Conservation (phyloP, 2,888 invertebrate species). For the Fragum sueziense region DNA sequence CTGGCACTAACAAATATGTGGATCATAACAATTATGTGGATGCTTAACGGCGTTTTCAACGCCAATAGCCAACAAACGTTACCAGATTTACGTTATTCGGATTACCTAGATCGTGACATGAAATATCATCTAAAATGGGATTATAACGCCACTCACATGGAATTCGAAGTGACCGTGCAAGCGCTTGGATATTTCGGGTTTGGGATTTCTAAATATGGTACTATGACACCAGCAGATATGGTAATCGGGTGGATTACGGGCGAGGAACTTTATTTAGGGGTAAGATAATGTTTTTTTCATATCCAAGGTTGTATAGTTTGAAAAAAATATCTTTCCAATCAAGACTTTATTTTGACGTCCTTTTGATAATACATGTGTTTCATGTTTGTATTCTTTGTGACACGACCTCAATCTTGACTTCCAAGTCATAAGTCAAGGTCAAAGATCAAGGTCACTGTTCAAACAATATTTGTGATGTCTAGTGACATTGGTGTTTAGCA, state of each 20-base stretch:
- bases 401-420: no score
- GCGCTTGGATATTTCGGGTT: conserved; percentile 90
- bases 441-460: no score
- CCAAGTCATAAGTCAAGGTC: no score
- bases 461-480: no score
- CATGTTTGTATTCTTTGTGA: no score
- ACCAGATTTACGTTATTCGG: not conserved
- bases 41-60: not conserved
- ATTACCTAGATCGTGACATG: conserved; percentile 48
- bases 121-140: conserved; percentile 68
- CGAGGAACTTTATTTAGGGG: conserved; percentile 65
- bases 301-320: no score
- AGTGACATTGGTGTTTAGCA: no score
- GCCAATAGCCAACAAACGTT: not conserved
- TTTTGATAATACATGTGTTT: no score
- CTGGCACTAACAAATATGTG: not conserved
- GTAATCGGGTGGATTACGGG: conserved; percentile 91
- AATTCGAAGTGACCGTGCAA: conserved; percentile 63
- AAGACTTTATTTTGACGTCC: no score
- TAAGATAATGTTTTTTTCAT: no score
- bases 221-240: conserved; percentile 92
- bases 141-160: conserved; percentile 62
- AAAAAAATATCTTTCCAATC: no score
- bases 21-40: not conserved
- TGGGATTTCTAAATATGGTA: conserved; percentile 91